Base-by-base conservation (phyloP, 1,140 invertebrate species). In the Hylaeus anthracinus region DNA sequence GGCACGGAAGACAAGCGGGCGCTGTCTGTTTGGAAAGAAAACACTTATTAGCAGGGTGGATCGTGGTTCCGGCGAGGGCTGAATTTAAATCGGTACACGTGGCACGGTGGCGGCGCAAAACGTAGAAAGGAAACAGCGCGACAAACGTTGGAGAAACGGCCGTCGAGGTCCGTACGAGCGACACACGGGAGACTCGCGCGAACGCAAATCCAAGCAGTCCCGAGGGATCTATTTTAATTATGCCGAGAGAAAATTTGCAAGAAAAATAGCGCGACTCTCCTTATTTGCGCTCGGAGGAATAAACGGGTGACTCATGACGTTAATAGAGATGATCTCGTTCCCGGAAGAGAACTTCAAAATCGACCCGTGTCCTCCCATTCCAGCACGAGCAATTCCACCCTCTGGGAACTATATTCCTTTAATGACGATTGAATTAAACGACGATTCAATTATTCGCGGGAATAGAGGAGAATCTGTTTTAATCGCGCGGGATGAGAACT, bases 61-160 rank as follows among this genome's bases (percentile, higher is more conserved):
- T 78, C 55, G 48, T 72, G 67, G 58, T 15, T 45, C 76, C 26
- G 69, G 51, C 77, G 70, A 72, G 77, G 70, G 77, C 77, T 72
- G 77, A 79, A 79, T 79, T 79, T 79, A 79, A 79, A 79, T 72
- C 77, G 77, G 77, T 63, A 56, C 70, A 79, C 77, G 77, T 72
- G 75, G 67, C 75, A n/a, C 74, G 14, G n/a, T 41, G 63, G 37
- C 73, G 51, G n/a, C 26, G n/a, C 26, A 51, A 70, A 77, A 48
- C 26, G 65, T 69, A 55, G 67, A 63, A 71, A 79, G 58, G 66
- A 77, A 45, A 43, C 66, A 55, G 39, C 56, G 67, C 75, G 75
- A 71, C 75, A 61, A 72, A 64, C 48, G 58, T 14, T 15, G 66
- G 53, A 48, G 53, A 6, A 1, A 58, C 41, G 26, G 26, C 4